Conservation (phyloP, 2,888 invertebrate genomes). For the Euclidia mi region DNA sequence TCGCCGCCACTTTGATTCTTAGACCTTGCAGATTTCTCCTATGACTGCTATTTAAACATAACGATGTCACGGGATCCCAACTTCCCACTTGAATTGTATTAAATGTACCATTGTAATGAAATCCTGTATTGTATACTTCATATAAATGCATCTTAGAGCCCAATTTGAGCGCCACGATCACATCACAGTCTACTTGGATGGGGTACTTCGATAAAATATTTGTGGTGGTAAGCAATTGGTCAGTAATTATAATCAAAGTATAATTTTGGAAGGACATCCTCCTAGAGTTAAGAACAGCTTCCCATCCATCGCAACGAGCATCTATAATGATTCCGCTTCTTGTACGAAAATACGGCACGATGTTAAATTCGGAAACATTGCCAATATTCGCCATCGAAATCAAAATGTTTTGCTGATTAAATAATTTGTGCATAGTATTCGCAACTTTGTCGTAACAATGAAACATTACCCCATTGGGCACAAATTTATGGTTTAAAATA, state of each 20-base stretch:
- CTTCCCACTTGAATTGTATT: conserved; percentile 83
- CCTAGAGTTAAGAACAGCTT: conserved; percentile 45
- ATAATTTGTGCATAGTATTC: conserved; percentile 60
- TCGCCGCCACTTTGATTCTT: conserved; percentile 87
- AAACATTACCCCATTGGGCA: conserved; percentile 66
- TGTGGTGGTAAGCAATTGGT: conserved; percentile 58
- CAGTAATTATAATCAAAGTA: conserved; percentile 77
- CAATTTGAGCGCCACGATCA: conserved; percentile 69
- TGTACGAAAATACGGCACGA: conserved; percentile 38
- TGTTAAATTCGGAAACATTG: conserved; percentile 26
- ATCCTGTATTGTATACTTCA: conserved; percentile 90
- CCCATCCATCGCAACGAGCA: conserved; percentile 72
- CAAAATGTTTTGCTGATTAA: conserved; percentile 59
- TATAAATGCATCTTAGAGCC: conserved; percentile 67
- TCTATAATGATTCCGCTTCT: conserved; percentile 73
- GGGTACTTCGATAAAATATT: conserved; percentile 70
- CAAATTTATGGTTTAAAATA: conserved; percentile 71
- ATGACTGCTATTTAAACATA: conserved; percentile 72
- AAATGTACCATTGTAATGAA: conserved; percentile 85
- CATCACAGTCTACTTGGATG: conserved; percentile 84
- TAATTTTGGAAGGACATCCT: conserved; percentile 62
- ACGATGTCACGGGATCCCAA: conserved; percentile 68
- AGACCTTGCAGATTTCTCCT: conserved; percentile 89
- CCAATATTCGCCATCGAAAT: conserved; percentile 41
- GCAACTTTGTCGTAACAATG: conserved; percentile 62